Percentiles rank a stretch among this genome's conserved stretches.
phyloP scores from a whole-genome alignment of 2,888 invertebrate genomes.

The Pachydiplax longipennis region DNA sequence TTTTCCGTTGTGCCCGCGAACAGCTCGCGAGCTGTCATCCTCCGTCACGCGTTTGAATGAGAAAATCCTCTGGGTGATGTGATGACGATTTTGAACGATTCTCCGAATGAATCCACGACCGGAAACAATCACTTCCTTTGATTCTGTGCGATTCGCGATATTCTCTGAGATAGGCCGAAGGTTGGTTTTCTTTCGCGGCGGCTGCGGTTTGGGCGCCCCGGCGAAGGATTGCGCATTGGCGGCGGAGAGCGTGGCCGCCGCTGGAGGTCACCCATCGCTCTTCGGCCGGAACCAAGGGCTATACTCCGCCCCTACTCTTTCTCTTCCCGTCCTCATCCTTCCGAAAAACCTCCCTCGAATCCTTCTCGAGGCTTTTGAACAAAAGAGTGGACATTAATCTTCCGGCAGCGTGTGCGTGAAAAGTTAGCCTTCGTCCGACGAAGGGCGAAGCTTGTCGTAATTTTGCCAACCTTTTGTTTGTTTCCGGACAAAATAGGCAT shows the following conservation, averaged over 20 bases:
- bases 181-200: neutral
- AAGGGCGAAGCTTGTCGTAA: neutral
- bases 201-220: neutral
- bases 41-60: too few species aligned
- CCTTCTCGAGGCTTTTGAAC: neutral
- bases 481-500: neutral
- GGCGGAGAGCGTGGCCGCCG: neutral
- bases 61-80: too few species aligned
- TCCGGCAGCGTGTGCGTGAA: neutral
- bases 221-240: neutral
- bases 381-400: neutral
- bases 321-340: neutral
- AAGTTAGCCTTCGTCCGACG: neutral
- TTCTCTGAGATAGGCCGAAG: neutral
- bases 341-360: neutral
- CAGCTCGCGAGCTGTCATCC: too few species aligned
- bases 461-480: neutral
- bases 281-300: neutral
- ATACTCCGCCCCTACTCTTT: neutral
- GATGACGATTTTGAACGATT: too few species aligned
- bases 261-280: slow-evolving; percentile 14
- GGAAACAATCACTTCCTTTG: neutral
- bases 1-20: too few species aligned
- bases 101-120: too few species aligned
- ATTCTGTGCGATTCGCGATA: neutral